Base-by-base conservation (phyloP, 1,140 invertebrate species). In the Frieseomelitta varia region DNA sequence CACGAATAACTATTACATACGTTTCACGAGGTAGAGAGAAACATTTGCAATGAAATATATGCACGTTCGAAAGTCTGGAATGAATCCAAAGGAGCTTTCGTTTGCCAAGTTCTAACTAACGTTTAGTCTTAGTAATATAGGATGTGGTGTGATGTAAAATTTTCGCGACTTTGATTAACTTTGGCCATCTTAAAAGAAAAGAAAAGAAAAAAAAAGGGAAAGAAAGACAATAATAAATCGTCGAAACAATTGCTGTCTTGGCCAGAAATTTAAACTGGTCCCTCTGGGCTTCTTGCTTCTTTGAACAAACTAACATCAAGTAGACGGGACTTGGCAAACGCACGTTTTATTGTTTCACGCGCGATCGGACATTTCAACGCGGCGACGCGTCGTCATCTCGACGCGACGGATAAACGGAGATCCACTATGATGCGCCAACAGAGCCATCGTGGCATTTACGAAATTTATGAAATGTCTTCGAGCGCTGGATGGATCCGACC, bases 21-120 rank as follows among this genome's bases (percentile, higher is more conserved):
- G n/a, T 34, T 15, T 34, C 14, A 61, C 14, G 47, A 77, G 27
- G 12, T 27, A 34, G 39, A 67, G 75, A 61, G 67, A 58, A 80
- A 34, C 56, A 17, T 67, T 74, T 56, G 51, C 53, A 27, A 55
- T 74, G 67, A 83, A 88, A 88, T 84, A 56, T 47, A 47, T 47
- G 39, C 39, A 47, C 69, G 39, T 81, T 55, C n/a, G 77, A 78
- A 76, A 83, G 14, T 8, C 68, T 89, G 87, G 81, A 86, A 65
- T 8, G 2, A 24, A 55, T 89, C 78, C 88, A 89, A 86, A 67
- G 39, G 63, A 81, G 69, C n/a, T 81, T 88, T 88, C 68, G 30
- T 79, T 81, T 24, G 87, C 55, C 72, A 86, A 89, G 86, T 89
- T 80, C 55, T 80, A 61, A 83, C 76, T 82, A 81, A 79, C 24